phyloP scores from a whole-genome alignment of 2,888 invertebrate genomes.

The Eulithis testata region DNA sequence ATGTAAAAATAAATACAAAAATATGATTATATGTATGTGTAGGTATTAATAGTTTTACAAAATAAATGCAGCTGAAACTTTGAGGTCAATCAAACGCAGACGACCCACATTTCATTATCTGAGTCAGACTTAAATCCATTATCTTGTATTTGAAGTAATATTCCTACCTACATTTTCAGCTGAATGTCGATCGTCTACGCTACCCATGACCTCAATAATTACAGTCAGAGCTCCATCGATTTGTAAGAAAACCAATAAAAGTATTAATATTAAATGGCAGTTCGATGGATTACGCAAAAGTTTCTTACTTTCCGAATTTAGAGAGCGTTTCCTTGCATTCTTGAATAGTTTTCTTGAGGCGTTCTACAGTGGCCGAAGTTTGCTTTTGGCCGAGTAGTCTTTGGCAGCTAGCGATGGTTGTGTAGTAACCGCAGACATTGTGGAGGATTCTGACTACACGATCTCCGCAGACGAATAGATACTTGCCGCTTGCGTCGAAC shows the following conservation, averaged over 20 bases:
- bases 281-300: constrained; percentile 7
- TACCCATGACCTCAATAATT: background rate
- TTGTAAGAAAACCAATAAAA: background rate
- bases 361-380: constrained; percentile 90
- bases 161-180: background rate
- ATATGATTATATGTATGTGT: constrained; percentile 27
- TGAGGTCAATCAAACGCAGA: constrained; percentile 6
- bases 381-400: constrained; percentile 82
- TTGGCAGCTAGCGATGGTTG: constrained; percentile 69
- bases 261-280: constrained; percentile 13
- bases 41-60: constrained; percentile 31
- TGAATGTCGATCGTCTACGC: constrained; percentile 4
- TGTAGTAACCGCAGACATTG: constrained; percentile 84
- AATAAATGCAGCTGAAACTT: constrained; percentile 48
- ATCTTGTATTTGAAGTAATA: constrained; percentile 5
- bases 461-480: constrained; percentile 89
- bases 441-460: constrained; percentile 91
- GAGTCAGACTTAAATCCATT: constrained; percentile 9
- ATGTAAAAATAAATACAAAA: constrained; percentile 37
- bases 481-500: constrained; percentile 91
- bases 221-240: background rate
- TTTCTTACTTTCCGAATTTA: constrained; percentile 62
- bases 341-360: constrained; percentile 88
- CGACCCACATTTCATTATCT: constrained; percentile 8
- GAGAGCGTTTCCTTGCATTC: constrained; percentile 82